These are phyloP conservation scores for Leptinotarsa texana DNA, from an alignment of 1,140 invertebrate genomes.

Conservation along the genomic window DNA sequence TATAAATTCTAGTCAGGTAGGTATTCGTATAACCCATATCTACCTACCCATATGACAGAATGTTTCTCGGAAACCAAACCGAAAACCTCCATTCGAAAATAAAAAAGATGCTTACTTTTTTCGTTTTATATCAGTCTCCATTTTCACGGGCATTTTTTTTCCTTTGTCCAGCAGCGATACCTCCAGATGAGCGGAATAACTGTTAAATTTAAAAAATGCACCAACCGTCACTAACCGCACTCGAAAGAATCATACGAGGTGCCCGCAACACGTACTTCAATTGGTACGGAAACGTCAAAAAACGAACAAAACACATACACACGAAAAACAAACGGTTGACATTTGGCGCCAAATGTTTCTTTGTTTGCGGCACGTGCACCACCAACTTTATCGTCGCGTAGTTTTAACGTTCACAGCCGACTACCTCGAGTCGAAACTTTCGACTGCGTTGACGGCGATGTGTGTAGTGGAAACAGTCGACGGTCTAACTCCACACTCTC, in stretches of 20 bases:
- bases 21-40: conserved; percentile 3
- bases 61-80: no score
- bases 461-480: background rate
- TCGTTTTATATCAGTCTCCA: background rate
- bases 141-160: background rate
- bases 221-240: no score
- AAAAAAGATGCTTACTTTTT: background rate
- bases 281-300: no score
- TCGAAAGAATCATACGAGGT: no score
- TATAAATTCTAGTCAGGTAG: background rate
- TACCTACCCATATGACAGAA: background rate
- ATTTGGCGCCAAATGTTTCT: background rate
- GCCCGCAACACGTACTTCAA: no score
- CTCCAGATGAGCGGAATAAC: no score
- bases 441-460: background rate
- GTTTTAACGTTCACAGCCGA: background rate
- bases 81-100: no score
- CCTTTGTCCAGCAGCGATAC: background rate
- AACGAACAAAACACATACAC: background rate
- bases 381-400: background rate
- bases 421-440: background rate
- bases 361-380: background rate
- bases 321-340: conserved; percentile 8
- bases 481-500: background rate
- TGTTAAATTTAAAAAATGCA: no score